phyloP scores from a whole-genome alignment of 2,888 invertebrate species.

The Busseola fusca region DNA sequence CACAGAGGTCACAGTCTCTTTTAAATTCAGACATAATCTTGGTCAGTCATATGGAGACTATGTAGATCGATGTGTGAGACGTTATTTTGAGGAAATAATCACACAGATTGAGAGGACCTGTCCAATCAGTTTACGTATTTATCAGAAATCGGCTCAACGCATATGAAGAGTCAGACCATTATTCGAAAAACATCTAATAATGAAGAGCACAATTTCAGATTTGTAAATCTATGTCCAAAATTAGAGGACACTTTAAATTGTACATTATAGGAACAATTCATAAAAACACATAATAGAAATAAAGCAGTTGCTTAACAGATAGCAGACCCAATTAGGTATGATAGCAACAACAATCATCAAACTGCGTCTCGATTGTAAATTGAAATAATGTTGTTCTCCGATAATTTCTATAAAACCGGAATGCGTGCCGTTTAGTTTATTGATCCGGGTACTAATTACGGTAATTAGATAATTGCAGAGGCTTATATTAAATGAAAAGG shows the following conservation, averaged over 20 bases:
- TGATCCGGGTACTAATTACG: constrained; percentile 54
- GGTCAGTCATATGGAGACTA: too few species aligned
- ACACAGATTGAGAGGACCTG: too few species aligned
- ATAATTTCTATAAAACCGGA: constrained; percentile 51
- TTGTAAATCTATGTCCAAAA: not conserved
- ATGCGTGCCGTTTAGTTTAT: constrained; percentile 53
- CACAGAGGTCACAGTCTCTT: too few species aligned
- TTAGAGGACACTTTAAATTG: not conserved
- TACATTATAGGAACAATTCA: not conserved
- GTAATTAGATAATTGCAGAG: constrained; percentile 41
- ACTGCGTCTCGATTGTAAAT: constrained; percentile 52
- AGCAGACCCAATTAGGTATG: constrained; percentile 22
- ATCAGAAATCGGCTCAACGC: too few species aligned
- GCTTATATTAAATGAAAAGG: constrained; percentile 23
- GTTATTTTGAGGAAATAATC: too few species aligned
- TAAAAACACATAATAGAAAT: not conserved
- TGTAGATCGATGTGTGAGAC: too few species aligned
- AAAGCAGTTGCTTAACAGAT: constrained; percentile 19
- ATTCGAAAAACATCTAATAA: not conserved
- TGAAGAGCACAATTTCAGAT: not conserved
- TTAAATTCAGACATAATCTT: too few species aligned
- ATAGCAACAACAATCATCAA: constrained; percentile 32
- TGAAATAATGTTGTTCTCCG: constrained; percentile 39
- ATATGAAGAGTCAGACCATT: not conserved
- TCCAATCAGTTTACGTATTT: too few species aligned